These are phyloP conservation scores for Rachycentron canadum DNA, from an alignment of 2,797 vertebrate genomes.

Conservation along the genomic window DNA sequence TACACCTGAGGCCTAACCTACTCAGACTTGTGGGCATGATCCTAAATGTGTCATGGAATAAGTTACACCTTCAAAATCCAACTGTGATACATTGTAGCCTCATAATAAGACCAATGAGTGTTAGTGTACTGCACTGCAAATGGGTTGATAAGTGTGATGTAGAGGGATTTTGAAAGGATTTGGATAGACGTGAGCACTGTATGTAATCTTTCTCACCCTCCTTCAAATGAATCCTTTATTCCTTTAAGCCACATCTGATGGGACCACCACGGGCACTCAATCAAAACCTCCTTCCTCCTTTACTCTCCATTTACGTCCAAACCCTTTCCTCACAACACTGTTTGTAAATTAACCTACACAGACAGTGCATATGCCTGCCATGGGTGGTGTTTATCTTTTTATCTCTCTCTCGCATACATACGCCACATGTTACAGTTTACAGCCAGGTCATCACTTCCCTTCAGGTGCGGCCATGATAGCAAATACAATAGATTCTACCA, in stretches of 20 bases:
- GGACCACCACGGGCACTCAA: constrained; percentile 82
- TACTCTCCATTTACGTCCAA: constrained; percentile 54
- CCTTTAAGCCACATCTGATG: constrained; percentile 86
- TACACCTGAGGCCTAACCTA: not conserved
- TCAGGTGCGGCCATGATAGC: constrained; percentile 58
- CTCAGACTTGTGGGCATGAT: constrained; percentile 45
- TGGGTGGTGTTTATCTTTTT: constrained; percentile 33
- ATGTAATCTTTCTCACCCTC: constrained; percentile 84
- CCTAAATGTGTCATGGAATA: constrained; percentile 60
- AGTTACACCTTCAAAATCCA: constrained; percentile 71
- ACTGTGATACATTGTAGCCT: constrained; percentile 67
- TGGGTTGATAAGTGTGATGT: constrained; percentile 86
- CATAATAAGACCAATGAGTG: constrained; percentile 73
- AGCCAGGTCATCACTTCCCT: constrained; percentile 64
- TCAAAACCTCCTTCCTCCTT: constrained; percentile 73
- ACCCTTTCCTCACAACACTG: constrained; percentile 36
- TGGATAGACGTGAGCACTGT: constrained; percentile 85
- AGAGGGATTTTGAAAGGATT: constrained; percentile 85
- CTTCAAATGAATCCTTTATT: constrained; percentile 87
- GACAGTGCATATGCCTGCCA: constrained; percentile 41
- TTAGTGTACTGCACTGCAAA: constrained; percentile 67
- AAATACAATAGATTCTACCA: constrained; percentile 47
- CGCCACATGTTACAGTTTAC: constrained; percentile 21
- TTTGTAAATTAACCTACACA: constrained; percentile 54
- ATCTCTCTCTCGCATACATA: constrained; percentile 1